A percentile compares a stretch with the other conserved stretches of the same genome.
Evolutionary conservation across 2,113 vertebrate genomes (phyloP).

Genomic region (Centropus bengalensis): DNA sequence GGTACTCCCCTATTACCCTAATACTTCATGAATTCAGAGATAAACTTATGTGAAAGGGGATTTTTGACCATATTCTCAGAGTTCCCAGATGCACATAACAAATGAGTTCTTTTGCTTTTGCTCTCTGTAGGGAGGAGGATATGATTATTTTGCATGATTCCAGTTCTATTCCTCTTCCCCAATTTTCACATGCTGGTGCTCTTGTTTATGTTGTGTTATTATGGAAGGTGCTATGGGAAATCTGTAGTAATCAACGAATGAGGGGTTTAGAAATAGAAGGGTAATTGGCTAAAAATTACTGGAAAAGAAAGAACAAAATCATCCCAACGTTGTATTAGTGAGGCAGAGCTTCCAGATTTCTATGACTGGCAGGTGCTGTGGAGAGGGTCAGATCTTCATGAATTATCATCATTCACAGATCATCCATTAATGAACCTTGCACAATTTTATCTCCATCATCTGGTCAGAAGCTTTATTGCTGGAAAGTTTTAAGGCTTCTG

Average conservation of each 20-base stretch:
- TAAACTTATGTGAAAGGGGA: neutral
- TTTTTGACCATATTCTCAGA: neutral
- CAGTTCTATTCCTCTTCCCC: neutral
- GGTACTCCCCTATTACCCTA: neutral
- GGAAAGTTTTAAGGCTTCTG: neutral
- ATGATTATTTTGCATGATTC: neutral
- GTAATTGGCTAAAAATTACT: neutral
- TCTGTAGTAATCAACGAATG: neutral
- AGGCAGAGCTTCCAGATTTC: neutral
- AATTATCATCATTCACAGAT: neutral
- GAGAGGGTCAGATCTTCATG: neutral
- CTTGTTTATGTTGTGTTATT: constrained; percentile 6
- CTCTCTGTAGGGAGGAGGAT: neutral
- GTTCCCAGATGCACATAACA: neutral
- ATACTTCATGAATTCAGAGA: neutral
- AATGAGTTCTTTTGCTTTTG: neutral
- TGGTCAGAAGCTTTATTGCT: neutral
- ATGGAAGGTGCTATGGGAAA: constrained; percentile 11
- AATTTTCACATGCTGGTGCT: neutral
- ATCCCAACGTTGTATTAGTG: neutral
- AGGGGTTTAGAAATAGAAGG: neutral
- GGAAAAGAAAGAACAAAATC: neutral
- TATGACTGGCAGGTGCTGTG: neutral
- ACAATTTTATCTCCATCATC: neutral
- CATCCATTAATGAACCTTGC: neutral